Conservation (phyloP, 2,797 vertebrate species). For the Thripadectes ignobilis region DNA sequence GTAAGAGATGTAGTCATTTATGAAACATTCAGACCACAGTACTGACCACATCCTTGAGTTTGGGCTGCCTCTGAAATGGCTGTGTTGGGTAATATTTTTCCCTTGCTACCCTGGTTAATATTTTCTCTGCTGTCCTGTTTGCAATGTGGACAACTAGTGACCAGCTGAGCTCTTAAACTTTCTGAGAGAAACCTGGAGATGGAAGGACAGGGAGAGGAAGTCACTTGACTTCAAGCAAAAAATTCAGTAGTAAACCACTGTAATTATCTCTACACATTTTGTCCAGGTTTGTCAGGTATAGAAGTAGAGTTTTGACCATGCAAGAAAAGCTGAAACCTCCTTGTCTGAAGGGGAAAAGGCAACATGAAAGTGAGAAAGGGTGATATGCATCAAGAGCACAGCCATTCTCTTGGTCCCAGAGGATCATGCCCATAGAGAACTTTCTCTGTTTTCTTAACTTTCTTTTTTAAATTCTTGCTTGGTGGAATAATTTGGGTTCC, state of each 20-base stretch:
- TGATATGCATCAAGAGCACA: background rate
- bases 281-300: background rate
- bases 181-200: background rate
- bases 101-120: background rate
- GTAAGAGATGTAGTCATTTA: background rate
- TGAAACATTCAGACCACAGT: background rate
- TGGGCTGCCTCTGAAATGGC: background rate
- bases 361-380: background rate
- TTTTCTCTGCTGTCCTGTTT: background rate
- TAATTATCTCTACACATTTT: background rate
- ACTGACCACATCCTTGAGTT: background rate
- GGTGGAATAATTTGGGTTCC: background rate
- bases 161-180: background rate
- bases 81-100: background rate
- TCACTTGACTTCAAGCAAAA: background rate
- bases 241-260: background rate
- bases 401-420: background rate
- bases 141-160: background rate
- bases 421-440: background rate
- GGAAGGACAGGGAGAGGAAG: background rate
- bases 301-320: background rate
- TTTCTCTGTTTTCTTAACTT: background rate
- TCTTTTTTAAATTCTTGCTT: background rate
- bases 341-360: background rate
- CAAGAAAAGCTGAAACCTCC: background rate